phyloP scores from a whole-genome alignment of 2,113 vertebrate species.

The Aspidoscelis tigris region DNA sequence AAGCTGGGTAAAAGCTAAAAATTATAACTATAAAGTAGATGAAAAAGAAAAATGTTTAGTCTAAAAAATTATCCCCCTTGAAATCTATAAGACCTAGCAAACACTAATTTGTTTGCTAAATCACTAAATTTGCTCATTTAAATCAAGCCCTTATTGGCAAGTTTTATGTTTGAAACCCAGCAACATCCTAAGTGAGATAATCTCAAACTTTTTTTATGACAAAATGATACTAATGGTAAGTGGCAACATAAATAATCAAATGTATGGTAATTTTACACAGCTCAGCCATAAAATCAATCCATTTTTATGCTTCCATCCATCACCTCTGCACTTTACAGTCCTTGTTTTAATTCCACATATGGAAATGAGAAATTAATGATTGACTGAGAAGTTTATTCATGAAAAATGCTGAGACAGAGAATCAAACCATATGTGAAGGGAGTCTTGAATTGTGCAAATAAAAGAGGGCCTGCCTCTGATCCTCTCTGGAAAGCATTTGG shows the following conservation, averaged over 20 bases:
- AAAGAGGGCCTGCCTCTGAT: background rate
- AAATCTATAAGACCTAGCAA: conserved; percentile 32
- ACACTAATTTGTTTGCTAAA: conserved; percentile 16
- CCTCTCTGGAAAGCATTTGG: background rate
- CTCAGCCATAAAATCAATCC: conserved; percentile 27
- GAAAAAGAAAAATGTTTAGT: conserved; percentile 25
- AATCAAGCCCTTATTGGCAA: conserved; percentile 35
- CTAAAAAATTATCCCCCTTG: conserved; percentile 9
- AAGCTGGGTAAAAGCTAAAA: background rate
- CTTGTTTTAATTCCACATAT: conserved; percentile 5
- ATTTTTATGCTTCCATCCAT: conserved; percentile 21
- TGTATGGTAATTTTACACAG: conserved; percentile 24
- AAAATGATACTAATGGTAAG: conserved; percentile 22
- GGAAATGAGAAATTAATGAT: conserved; percentile 36
- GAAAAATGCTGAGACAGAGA: background rate
- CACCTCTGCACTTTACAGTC: conserved; percentile 30
- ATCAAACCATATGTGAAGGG: conserved; percentile 10
- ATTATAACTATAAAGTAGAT: background rate
- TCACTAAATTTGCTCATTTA: conserved; percentile 17
- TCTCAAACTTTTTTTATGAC: conserved; percentile 11
- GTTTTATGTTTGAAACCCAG: conserved; percentile 12
- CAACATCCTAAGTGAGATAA: conserved; percentile 24
- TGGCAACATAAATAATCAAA: conserved; percentile 38
- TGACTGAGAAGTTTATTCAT: conserved; percentile 31
- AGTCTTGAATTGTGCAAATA: background rate